Percentiles rank a stretch among this genome's conserved stretches.
Evolutionary conservation across 2,113 vertebrate genomes (phyloP).

Genomic region (Cebus imitator): DNA sequence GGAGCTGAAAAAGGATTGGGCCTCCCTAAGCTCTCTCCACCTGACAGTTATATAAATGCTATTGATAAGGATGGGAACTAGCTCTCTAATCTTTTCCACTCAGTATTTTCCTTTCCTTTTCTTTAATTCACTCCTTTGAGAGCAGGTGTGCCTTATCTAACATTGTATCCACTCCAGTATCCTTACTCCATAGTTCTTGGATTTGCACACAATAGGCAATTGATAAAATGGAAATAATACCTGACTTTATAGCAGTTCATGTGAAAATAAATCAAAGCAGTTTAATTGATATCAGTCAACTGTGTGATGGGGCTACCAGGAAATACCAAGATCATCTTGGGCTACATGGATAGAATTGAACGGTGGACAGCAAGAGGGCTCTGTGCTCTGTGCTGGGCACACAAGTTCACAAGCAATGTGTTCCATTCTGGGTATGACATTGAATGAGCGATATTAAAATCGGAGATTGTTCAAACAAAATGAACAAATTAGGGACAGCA

Average conservation of each 20-base stretch:
- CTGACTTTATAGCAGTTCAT: not conserved
- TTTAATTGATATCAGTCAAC: not conserved
- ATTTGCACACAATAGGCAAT: not conserved
- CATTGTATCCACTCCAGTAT: not conserved
- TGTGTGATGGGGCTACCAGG: not conserved
- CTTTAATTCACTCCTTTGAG: not conserved
- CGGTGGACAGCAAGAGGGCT: not conserved
- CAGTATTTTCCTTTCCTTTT: not conserved
- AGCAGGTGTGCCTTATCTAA: not conserved
- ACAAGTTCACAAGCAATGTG: not conserved
- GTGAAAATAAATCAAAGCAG: not conserved
- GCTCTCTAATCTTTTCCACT: not conserved
- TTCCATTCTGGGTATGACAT: not conserved
- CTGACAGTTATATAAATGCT: not conserved
- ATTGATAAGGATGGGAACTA: not conserved
- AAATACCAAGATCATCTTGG: not conserved
- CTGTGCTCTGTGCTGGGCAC: not conserved
- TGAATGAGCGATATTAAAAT: not conserved
- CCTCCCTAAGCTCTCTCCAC: not conserved
- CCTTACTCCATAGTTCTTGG: not conserved
- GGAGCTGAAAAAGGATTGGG: not conserved
- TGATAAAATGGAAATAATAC: not conserved
- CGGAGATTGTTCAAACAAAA: not conserved
- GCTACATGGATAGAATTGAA: not conserved
- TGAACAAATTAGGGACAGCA: not conserved